These are phyloP conservation scores for Euzophera pinguis DNA, from an alignment of 2,888 invertebrate genomes.

Conservation along the genomic window DNA sequence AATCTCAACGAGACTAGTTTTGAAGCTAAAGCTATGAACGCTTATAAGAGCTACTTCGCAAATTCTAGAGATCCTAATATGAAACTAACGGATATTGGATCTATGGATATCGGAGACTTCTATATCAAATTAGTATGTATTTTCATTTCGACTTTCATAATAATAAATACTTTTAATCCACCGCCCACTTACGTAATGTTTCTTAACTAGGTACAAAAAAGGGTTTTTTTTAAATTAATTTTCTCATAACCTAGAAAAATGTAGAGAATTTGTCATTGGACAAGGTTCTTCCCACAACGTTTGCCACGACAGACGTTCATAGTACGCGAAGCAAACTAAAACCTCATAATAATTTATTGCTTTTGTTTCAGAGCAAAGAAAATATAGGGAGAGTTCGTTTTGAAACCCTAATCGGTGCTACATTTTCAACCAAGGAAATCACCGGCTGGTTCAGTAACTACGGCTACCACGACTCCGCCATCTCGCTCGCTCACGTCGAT, in stretches of 20 bases:
- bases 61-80: constrained; percentile 41
- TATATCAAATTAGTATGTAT: constrained; percentile 67
- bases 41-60: constrained; percentile 60
- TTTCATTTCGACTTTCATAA: too few relatives aligned
- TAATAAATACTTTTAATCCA: too few relatives aligned
- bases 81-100: constrained; percentile 53
- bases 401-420: constrained; percentile 80
- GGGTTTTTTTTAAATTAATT: too few relatives aligned
- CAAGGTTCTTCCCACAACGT: too few relatives aligned
- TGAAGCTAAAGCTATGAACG: constrained; percentile 45
- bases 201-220: too few relatives aligned
- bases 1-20: constrained; percentile 43
- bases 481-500: constrained; percentile 82
- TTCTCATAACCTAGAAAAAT: too few relatives aligned
- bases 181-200: too few relatives aligned
- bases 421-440: constrained; percentile 65
- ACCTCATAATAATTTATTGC: too few relatives aligned
- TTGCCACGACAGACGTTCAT: too few relatives aligned
- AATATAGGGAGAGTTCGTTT: constrained; percentile 65
- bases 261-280: too few relatives aligned
- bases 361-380: constrained; percentile 38
- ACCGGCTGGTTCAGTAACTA: constrained; percentile 89
- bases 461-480: constrained; percentile 86
- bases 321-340: too few relatives aligned
- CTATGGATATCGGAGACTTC: constrained; percentile 51